Base-by-base conservation (phyloP, 2,888 invertebrate genomes). In the Terebella lapidaria region DNA sequence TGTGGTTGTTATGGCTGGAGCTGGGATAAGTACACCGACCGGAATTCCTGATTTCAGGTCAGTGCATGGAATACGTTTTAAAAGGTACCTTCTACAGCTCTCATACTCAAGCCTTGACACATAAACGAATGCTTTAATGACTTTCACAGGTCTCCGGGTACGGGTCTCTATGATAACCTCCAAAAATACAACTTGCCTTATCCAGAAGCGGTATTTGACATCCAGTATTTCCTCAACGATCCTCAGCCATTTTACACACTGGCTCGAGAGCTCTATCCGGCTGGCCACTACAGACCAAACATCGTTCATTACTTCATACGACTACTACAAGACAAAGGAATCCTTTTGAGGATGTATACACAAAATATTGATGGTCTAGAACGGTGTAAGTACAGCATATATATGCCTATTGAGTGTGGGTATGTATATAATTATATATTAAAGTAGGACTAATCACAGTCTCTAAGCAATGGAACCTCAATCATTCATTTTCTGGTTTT, bases 211-310 rank as follows among this genome's bases (percentile, higher is more conserved):
- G 91, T 97, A 70, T 97, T 97, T 78, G 91, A 93, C 75, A 85
- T 95, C 57, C 87, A 87, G 60, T 95, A 89, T 81, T 97, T 97
- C 76, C 65, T 65, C 62, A 75, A 77, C 65, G 91, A 94, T 80
- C 95, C 96, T 0, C 87, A 90, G 73, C 96, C 96, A 1, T 96
- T 97, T 82, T 97, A 91, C 75, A 86, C 87, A 51, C 81, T 97
- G 65, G 92, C 94, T 15, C 93, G 91, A 80, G 91, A 94, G 80
- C 81, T 96, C 47, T 90, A 91, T 76, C 94, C 94, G 0, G 91
- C 91, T 26, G 86, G 85, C 28, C 77, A 78, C 60, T 83, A 81
- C 68, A 68, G 74, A 28, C 83, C 83, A 1, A 83, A 82, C 66
- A 72, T 73, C 60, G 76, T 74, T 25, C 83, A 83, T 66, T 81